These are phyloP conservation scores for Diphyllodes magnificus DNA, from an alignment of 2,113 vertebrate species.

Conservation along the genomic window DNA sequence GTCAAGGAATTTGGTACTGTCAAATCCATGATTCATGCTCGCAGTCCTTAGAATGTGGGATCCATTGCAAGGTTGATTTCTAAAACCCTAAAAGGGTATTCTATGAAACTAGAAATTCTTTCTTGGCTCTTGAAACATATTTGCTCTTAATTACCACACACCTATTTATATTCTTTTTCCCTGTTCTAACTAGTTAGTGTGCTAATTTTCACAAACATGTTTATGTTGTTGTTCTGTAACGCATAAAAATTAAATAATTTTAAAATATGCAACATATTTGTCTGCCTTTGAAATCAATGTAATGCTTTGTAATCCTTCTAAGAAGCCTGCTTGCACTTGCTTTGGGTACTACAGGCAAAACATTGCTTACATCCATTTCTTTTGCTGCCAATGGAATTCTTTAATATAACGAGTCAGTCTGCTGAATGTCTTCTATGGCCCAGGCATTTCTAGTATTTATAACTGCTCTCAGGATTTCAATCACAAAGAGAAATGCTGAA, in stretches of 20 bases:
- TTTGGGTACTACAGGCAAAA: conserved; percentile 15
- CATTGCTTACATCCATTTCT: background rate
- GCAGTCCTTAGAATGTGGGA: background rate
- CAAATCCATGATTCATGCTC: background rate
- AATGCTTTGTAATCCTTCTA: background rate
- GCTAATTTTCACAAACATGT: background rate
- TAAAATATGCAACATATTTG: background rate
- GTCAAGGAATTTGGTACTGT: background rate
- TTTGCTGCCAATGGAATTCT: background rate
- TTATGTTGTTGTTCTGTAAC: background rate
- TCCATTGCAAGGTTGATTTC: background rate
- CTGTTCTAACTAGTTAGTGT: background rate
- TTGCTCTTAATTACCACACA: background rate
- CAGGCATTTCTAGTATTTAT: background rate
- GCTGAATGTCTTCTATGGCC: background rate
- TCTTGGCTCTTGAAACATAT: background rate
- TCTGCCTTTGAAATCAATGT: background rate
- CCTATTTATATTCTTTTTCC: background rate
- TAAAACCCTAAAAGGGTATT: background rate
- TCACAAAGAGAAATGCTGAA: background rate
- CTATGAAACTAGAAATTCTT: background rate
- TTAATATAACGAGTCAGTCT: background rate
- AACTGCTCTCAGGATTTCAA: background rate
- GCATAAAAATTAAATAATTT: background rate
- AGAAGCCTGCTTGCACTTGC: background rate